These are phyloP conservation scores for Agrypnus murinus DNA, from an alignment of 2,888 invertebrate species.

Conservation along the genomic window DNA sequence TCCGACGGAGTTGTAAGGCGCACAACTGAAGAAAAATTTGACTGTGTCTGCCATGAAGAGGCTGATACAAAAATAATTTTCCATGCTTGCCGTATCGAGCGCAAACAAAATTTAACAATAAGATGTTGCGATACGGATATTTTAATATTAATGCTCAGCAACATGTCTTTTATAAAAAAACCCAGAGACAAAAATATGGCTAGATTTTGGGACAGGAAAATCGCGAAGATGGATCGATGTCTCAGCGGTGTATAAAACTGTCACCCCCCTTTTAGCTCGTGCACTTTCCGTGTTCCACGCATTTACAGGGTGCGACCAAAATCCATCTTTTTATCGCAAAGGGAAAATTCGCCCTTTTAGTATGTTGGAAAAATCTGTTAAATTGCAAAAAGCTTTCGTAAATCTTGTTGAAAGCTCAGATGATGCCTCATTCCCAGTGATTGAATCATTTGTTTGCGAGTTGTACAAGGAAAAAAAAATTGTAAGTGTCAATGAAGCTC, in stretches of 20 bases:
- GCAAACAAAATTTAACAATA: not conserved
- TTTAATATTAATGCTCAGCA: not conserved
- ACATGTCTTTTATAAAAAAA: not conserved
- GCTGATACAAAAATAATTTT: no score
- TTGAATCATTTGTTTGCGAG: slow-evolving; percentile 6
- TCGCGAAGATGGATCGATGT: not conserved
- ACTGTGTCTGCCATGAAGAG: not conserved
- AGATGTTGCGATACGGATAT: not conserved
- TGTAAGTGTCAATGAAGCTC: not conserved
- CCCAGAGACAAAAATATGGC: not conserved
- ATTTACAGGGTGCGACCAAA: not conserved
- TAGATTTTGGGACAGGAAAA: not conserved
- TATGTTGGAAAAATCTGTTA: slow-evolving; percentile 3
- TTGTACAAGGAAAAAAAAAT: not conserved
- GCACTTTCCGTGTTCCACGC: no score
- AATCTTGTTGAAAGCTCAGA: slow-evolving; percentile 5
- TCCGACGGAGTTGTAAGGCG: not conserved
- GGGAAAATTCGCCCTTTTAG: slow-evolving; percentile 1
- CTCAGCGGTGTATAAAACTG: not conserved
- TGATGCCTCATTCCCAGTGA: slow-evolving; percentile 2
- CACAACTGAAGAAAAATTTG: not conserved
- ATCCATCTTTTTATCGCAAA: slow-evolving; percentile 4
- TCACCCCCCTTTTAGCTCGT: no score
- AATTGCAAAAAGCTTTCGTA: slow-evolving; percentile 12
- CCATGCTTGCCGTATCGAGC: not conserved